Evolutionary conservation across 2,797 vertebrate species (phyloP), one percentile per base, ranked within the genome.

Genomic region (Margarornis squamiger): DNA sequence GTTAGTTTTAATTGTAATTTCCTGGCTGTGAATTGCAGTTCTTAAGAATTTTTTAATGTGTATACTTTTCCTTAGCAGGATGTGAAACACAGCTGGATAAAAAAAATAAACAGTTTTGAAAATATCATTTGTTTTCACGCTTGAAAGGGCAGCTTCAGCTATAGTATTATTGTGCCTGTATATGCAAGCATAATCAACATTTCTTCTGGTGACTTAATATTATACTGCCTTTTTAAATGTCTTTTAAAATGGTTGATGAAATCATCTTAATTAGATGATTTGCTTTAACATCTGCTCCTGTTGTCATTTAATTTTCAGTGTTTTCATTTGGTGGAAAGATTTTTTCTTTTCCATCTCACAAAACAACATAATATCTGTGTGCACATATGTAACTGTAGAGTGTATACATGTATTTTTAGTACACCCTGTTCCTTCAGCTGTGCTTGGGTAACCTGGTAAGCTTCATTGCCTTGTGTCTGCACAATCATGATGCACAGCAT

Each of bases 341-440:
- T 77, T 51, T 95, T 92, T 89, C 72, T 79, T 76, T 81, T 66
- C 72, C 57, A 9, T 88, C 80, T 75, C 77, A 43, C 48, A 82
- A 90, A 96, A 79, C 87, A 93, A 52, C 57, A 36, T 23, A 84
- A n/a, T 88, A 88, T 65, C 52, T 95, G 34, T 61, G 34, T 70
- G 45, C 38, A 79, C 73, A 75, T 88, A 91, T 73, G 89, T 95
- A 95, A 93, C 43, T 77, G 38, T 26, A 36, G 63, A 86, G 67
- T 61, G 39, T 75, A 77, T 62, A 82, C 54, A 67, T 49, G 76
- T 96, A 95, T 96, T 97, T 97, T 97, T 94, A 94, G 92, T 65
- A 67, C 59, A 22, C 57, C 26, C 43, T 93, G 77, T 84, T 94
- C 82, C 27, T 92, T 95, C 81, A 86, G 88, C 73, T 93, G 61